Conservation (phyloP, 2,797 vertebrate species). For the Arvicola amphibius region DNA sequence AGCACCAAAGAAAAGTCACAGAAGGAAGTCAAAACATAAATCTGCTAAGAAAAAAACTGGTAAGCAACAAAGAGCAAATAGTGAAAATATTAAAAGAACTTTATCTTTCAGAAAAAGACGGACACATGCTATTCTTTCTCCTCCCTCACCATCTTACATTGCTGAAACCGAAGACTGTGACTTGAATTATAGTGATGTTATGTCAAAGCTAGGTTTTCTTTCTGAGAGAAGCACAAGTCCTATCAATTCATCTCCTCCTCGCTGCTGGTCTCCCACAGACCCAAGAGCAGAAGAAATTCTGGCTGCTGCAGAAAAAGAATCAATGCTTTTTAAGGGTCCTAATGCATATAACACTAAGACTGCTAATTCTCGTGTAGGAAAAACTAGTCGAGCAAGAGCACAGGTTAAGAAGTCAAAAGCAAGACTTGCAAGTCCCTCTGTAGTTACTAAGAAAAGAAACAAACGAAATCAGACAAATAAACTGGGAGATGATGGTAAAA, state of each 20-base stretch:
- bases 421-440: slow-evolving; percentile 84
- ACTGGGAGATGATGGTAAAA: slow-evolving; percentile 84
- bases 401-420: slow-evolving; percentile 90
- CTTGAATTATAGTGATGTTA: slow-evolving; percentile 94
- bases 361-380: slow-evolving; percentile 82
- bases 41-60: slow-evolving; percentile 90
- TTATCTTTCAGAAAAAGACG: slow-evolving; percentile 88
- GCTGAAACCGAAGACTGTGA: slow-evolving; percentile 94
- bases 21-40: slow-evolving; percentile 93
- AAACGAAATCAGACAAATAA: slow-evolving; percentile 86
- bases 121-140: slow-evolving; percentile 88
- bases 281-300: slow-evolving; percentile 90
- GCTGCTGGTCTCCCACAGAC: slow-evolving; percentile 99
- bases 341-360: slow-evolving; percentile 84
- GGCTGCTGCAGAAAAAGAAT: slow-evolving; percentile 90
- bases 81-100: slow-evolving; percentile 87
- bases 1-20: slow-evolving; percentile 94
- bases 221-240: slow-evolving; percentile 96
- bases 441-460: slow-evolving; percentile 88
- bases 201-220: slow-evolving; percentile 98
- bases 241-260: slow-evolving; percentile 94
- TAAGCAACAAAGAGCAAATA: slow-evolving; percentile 88
- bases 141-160: slow-evolving; percentile 92
- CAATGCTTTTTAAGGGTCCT: slow-evolving; percentile 88
- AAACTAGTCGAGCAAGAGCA: slow-evolving; percentile 86